Evolutionary conservation across 2,888 invertebrate species (phyloP).

Genomic region (Drosophila mimica): DNA sequence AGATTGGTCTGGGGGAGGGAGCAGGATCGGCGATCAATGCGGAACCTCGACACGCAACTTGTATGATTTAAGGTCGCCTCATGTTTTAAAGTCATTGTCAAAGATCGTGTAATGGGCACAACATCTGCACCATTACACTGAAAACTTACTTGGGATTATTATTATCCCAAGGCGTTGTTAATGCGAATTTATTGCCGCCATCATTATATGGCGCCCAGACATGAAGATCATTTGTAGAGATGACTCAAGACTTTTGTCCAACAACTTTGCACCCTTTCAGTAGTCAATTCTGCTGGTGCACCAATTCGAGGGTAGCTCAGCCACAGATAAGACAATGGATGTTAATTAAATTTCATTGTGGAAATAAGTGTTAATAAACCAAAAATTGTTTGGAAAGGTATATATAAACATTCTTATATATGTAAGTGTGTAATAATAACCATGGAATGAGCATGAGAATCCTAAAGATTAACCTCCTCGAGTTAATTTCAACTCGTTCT

Average conservation of each 20-base stretch:
- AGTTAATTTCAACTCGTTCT: background rate
- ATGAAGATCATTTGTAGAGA: constrained; percentile 53
- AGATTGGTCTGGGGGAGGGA: background rate
- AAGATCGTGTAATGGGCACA: constrained; percentile 36
- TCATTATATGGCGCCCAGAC: constrained; percentile 64
- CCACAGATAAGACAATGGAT: constrained; percentile 64
- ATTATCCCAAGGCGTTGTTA: constrained; percentile 61
- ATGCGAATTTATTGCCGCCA: constrained; percentile 81
- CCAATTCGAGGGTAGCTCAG: constrained; percentile 15
- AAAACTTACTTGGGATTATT: constrained; percentile 17
- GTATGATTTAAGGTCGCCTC: constrained; percentile 46
- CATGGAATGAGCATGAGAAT: constrained; percentile 7
- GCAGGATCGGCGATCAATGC: constrained; percentile 49
- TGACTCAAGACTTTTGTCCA: constrained; percentile 69
- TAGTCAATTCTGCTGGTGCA: constrained; percentile 62
- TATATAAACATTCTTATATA: background rate
- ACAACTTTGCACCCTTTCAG: constrained; percentile 63
- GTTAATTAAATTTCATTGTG: constrained; percentile 63
- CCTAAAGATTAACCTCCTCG: background rate
- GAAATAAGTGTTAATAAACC: constrained; percentile 35
- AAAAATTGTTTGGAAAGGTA: constrained; percentile 47
- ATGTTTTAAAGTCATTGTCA: constrained; percentile 39
- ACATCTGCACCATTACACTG: constrained; percentile 50
- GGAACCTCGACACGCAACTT: constrained; percentile 48
- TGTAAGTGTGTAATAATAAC: background rate